A percentile compares a stretch with the other conserved stretches of the same genome.
Evolutionary conservation across 1,140 invertebrate genomes (phyloP).

Genomic region (Drosophila albomicans): DNA sequence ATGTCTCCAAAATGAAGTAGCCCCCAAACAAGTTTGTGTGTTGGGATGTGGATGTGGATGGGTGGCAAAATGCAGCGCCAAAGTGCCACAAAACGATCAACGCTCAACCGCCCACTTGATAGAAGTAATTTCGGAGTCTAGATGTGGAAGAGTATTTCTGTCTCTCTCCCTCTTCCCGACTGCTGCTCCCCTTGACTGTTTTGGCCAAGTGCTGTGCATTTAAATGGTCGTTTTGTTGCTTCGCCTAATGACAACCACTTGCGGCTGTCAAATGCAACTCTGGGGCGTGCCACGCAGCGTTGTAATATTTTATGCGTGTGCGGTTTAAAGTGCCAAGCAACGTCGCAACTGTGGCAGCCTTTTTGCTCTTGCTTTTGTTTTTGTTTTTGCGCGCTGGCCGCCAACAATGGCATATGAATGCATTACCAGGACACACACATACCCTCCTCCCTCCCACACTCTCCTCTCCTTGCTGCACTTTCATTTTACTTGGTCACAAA

Average conservation of each 20-base stretch:
- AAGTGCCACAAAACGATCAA: slow-evolving; percentile 75
- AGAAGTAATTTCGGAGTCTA: slow-evolving; percentile 64
- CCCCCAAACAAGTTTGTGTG: slow-evolving; percentile 10
- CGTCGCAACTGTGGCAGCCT: slow-evolving; percentile 4
- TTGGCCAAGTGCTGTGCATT: slow-evolving; percentile 71
- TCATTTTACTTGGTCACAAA: slow-evolving; percentile 62
- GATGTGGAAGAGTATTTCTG: neutral
- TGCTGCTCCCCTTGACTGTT: neutral
- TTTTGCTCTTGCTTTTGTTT: slow-evolving; percentile 40
- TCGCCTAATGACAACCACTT: slow-evolving; percentile 78
- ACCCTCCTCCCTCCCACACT: slow-evolving; percentile 12
- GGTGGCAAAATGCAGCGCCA: slow-evolving; percentile 46
- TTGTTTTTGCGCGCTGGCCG: slow-evolving; percentile 43
- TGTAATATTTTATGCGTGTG: slow-evolving; percentile 76
- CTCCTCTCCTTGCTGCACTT: slow-evolving; percentile 45
- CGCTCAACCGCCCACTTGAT: slow-evolving; percentile 73
- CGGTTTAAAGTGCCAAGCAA: slow-evolving; percentile 7
- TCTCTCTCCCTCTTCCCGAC: neutral
- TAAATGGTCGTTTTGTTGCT: slow-evolving; percentile 77
- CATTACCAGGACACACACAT: slow-evolving; percentile 41
- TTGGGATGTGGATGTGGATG: neutral
- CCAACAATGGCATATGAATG: slow-evolving; percentile 76
- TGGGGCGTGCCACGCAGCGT: slow-evolving; percentile 62
- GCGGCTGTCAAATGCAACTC: slow-evolving; percentile 81
- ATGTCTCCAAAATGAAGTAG: slow-evolving; percentile 56